phyloP scores from a whole-genome alignment of 2,797 vertebrate species.

The Danio albolineatus region DNA sequence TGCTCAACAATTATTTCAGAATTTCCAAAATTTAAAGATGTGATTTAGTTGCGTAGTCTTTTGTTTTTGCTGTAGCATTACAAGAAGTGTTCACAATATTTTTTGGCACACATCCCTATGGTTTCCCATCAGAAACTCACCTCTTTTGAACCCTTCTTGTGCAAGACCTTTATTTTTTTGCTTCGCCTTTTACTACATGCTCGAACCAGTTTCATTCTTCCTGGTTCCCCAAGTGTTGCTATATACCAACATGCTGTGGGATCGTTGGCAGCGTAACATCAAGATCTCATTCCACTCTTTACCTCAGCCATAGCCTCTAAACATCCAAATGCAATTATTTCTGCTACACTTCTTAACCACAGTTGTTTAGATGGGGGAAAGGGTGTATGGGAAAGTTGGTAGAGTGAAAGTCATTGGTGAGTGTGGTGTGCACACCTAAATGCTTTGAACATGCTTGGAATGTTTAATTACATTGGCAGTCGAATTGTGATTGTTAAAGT shows the following conservation, averaged over 20 bases:
- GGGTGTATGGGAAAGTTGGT: conserved; percentile 2
- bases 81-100: conserved; percentile 4
- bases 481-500: not conserved
- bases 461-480: not conserved
- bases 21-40: not conserved
- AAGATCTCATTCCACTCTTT: conserved; percentile 44
- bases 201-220: conserved; percentile 31
- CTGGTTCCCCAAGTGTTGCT: conserved; percentile 13
- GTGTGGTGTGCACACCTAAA: not conserved
- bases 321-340: conserved; percentile 25
- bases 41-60: not conserved
- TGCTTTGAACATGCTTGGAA: not conserved
- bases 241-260: conserved; percentile 49
- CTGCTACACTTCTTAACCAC: conserved; percentile 19
- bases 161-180: conserved; percentile 25
- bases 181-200: conserved; percentile 26
- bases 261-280: conserved; percentile 11
- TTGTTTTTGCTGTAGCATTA: not conserved
- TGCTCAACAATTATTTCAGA: not conserved
- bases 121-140: conserved; percentile 11
- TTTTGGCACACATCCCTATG: conserved; percentile 21
- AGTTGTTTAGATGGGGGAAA: conserved; percentile 24
- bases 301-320: conserved; percentile 27
- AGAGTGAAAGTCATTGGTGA: conserved; percentile 15
- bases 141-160: conserved; percentile 32